Evolutionary conservation across 2,888 invertebrate species (phyloP).

Genomic region (Sclerodermus sp.): DNA sequence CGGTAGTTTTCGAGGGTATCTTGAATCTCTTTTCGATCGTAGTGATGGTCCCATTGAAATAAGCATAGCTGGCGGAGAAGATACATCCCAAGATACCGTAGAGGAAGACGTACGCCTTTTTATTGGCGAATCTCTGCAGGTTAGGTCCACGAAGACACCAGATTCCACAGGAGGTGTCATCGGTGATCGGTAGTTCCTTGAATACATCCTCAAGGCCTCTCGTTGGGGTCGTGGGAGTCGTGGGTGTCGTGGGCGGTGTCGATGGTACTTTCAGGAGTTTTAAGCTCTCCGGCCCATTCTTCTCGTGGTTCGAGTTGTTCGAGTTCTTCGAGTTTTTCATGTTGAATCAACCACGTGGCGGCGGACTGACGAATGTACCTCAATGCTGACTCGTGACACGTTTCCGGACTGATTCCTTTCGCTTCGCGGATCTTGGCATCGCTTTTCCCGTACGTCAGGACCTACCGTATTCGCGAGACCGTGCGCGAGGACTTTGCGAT

Average conservation of each 20-base stretch:
- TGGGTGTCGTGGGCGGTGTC: slow-evolving; percentile 32
- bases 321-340: slow-evolving; percentile 34
- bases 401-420: slow-evolving; percentile 23
- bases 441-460: slow-evolving; percentile 21
- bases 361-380: slow-evolving; percentile 12
- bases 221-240: slow-evolving; percentile 36
- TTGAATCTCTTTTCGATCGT: slow-evolving; percentile 74
- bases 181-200: slow-evolving; percentile 61
- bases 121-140: slow-evolving; percentile 66
- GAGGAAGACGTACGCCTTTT: slow-evolving; percentile 64
- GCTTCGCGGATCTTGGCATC: slow-evolving; percentile 31
- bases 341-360: background rate
- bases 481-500: background rate
- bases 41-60: slow-evolving; percentile 75
- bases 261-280: slow-evolving; percentile 42
- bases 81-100: slow-evolving; percentile 71
- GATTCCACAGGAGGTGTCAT: slow-evolving; percentile 69
- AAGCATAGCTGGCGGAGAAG: slow-evolving; percentile 70
- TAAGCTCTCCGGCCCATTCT: slow-evolving; percentile 49
- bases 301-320: slow-evolving; percentile 39
- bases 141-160: slow-evolving; percentile 64
- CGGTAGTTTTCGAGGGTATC: slow-evolving; percentile 72
- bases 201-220: slow-evolving; percentile 57
- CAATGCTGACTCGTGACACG: slow-evolving; percentile 25
- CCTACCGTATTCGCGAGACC: too few species aligned